Evolutionary conservation across 2,888 invertebrate genomes (phyloP).

Genomic region (Nasonia oneida): DNA sequence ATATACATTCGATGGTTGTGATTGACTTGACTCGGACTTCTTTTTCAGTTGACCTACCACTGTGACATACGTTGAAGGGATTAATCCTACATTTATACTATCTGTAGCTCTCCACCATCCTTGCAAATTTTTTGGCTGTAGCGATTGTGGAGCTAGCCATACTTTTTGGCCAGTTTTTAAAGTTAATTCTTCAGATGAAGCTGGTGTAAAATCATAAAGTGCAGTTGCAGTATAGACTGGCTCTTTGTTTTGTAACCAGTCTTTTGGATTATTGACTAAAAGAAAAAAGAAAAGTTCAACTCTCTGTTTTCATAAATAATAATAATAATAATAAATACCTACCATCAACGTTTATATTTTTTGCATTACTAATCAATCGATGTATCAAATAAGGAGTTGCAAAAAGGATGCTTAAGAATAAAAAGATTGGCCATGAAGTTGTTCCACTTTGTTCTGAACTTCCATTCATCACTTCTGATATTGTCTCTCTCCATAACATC

Average conservation of each 20-base stretch:
- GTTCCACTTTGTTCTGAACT: slow-evolving; percentile 74
- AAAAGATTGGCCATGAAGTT: slow-evolving; percentile 92
- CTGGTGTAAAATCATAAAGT: slow-evolving; percentile 87
- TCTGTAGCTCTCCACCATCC: slow-evolving; percentile 77
- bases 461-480: slow-evolving; percentile 75
- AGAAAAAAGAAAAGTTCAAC: slow-evolving; percentile 45
- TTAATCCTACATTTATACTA: slow-evolving; percentile 71
- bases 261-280: slow-evolving; percentile 84
- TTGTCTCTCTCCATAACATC: slow-evolving; percentile 75
- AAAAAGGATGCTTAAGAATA: slow-evolving; percentile 93
- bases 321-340: slow-evolving; percentile 42
- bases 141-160: slow-evolving; percentile 89
- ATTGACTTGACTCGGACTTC: slow-evolving; percentile 64
- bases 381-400: slow-evolving; percentile 92
- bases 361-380: slow-evolving; percentile 71
- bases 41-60: slow-evolving; percentile 74
- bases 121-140: slow-evolving; percentile 85
- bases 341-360: slow-evolving; percentile 69
- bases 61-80: slow-evolving; percentile 73
- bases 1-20: slow-evolving; percentile 39
- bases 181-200: slow-evolving; percentile 87
- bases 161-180: slow-evolving; percentile 89
- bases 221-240: slow-evolving; percentile 85
- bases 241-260: slow-evolving; percentile 82
- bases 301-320: neutral